These are phyloP conservation scores for Pluvialis apricaria DNA, from an alignment of 2,113 vertebrate genomes.

Conservation along the genomic window DNA sequence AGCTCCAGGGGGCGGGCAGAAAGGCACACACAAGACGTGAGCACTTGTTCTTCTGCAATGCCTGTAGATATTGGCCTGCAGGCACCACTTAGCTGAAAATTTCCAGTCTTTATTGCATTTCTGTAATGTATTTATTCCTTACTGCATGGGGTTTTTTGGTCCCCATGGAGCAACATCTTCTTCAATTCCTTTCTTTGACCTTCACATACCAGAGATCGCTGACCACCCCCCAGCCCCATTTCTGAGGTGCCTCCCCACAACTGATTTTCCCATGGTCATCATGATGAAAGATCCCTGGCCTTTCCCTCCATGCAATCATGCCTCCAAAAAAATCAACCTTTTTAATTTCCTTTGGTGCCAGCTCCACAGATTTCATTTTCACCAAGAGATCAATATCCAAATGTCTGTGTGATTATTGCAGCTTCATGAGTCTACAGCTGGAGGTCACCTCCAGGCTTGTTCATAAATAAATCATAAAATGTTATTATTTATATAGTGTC, in stretches of 20 bases:
- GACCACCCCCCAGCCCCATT: not conserved
- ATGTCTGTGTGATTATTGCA: not conserved
- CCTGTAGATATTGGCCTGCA: not conserved
- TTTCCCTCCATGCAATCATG: not conserved
- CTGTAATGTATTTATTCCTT: not conserved
- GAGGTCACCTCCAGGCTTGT: conserved; percentile 16
- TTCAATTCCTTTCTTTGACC: not conserved
- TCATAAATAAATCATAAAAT: conserved; percentile 24
- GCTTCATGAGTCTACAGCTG: not conserved
- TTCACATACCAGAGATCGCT: not conserved
- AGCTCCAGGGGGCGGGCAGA: not conserved
- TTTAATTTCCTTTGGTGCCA: not conserved
- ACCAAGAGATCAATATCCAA: not conserved
- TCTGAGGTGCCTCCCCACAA: not conserved
- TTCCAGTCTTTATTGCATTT: not conserved
- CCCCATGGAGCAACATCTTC: not conserved
- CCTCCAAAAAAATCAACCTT: not conserved
- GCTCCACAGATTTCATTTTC: not conserved
- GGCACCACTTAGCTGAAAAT: not conserved
- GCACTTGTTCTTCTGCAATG: not conserved
- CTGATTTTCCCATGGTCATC: not conserved
- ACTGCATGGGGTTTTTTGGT: not conserved
- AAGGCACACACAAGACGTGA: not conserved
- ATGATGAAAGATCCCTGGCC: not conserved
- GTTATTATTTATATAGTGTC: not conserved